These are phyloP conservation scores for Phodopus roborovskii DNA, from an alignment of 2,113 vertebrate species.

Conservation along the genomic window DNA sequence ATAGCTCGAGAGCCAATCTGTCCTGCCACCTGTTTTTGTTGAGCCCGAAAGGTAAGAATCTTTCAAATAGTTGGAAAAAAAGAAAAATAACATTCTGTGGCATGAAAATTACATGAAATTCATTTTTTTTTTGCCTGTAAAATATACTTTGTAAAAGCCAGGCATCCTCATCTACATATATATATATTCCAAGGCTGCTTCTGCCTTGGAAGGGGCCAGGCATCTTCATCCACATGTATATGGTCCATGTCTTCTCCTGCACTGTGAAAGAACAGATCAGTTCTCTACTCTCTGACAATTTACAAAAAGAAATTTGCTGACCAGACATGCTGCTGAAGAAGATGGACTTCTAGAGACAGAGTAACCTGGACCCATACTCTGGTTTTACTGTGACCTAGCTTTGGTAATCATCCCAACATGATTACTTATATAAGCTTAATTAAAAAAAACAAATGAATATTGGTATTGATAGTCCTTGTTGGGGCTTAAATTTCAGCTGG, in stretches of 20 bases:
- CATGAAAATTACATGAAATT: not conserved
- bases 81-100: not conserved
- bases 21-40: not conserved
- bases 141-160: not conserved
- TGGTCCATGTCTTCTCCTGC: not conserved
- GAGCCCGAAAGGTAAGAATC: not conserved
- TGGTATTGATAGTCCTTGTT: not conserved
- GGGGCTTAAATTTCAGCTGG: not conserved
- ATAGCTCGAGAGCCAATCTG: not conserved
- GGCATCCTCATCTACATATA: not conserved
- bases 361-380: not conserved
- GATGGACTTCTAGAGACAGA: not conserved
- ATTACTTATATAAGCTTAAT: not conserved
- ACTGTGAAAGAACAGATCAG: not conserved
- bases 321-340: not conserved
- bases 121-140: not conserved
- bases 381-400: not conserved
- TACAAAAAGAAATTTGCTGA: not conserved
- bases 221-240: not conserved
- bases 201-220: not conserved
- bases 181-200: no score
- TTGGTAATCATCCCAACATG: not conserved
- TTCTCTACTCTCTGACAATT: not conserved
- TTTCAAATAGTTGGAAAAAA: slow-evolving; percentile 3
- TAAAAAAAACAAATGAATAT: not conserved